Conservation (phyloP, 2,888 invertebrate genomes). For the Ypsolopha scabrella region DNA sequence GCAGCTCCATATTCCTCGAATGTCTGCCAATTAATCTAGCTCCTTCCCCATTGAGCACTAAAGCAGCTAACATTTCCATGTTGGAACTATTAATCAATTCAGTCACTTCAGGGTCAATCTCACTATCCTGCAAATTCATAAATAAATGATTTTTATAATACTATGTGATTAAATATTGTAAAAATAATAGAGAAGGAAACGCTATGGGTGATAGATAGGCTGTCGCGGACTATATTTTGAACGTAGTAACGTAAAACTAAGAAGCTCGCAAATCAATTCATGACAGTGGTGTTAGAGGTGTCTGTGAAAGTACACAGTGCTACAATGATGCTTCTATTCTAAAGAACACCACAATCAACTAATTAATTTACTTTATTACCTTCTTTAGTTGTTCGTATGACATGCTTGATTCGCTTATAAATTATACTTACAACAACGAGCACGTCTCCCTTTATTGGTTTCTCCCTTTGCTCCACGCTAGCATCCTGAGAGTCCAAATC, state of each 20-base stretch:
- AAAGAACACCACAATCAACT: constrained; percentile 59
- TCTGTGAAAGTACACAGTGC: constrained; percentile 54
- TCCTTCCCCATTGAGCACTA: constrained; percentile 92
- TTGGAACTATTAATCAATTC: constrained; percentile 79
- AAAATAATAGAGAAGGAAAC: not conserved
- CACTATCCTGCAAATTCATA: constrained; percentile 43
- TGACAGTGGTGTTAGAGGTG: constrained; percentile 55
- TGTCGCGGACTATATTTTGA: constrained; percentile 26
- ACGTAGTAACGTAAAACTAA: constrained; percentile 36
- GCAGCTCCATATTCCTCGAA: constrained; percentile 81
- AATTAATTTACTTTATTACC: constrained; percentile 51
- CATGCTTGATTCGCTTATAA: constrained; percentile 33
- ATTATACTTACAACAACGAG: constrained; percentile 59
- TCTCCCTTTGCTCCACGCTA: constrained; percentile 49
- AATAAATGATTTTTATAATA: constrained; percentile 6
- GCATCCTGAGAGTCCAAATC: constrained; percentile 63
- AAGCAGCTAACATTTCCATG: constrained; percentile 89
- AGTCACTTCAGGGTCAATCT: constrained; percentile 75
- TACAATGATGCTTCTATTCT: constrained; percentile 56
- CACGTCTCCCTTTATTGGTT: constrained; percentile 46
- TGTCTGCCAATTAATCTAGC: constrained; percentile 77
- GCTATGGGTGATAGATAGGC: constrained; percentile 22
- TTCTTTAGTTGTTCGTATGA: constrained; percentile 19
- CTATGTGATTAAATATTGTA: constrained; percentile 3
- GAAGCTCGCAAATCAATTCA: constrained; percentile 64